These are phyloP conservation scores for Clarias laeviceps DNA, from an alignment of 2,797 vertebrate genomes.

Conservation along the genomic window DNA sequence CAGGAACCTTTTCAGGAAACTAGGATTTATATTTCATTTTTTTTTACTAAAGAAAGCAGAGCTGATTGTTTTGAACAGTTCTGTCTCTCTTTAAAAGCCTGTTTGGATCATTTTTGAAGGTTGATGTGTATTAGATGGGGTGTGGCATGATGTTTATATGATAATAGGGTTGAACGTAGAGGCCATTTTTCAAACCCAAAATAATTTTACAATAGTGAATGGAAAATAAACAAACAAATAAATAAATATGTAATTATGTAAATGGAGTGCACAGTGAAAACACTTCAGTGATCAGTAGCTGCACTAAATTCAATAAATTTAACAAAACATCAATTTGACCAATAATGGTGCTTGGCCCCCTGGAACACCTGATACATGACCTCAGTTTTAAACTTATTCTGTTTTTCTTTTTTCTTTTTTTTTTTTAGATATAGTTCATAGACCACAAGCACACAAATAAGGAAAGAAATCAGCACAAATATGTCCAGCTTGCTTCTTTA, in stretches of 20 bases:
- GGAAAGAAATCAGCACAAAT: neutral
- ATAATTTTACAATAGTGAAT: neutral
- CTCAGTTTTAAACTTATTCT: neutral
- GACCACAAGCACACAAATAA: neutral
- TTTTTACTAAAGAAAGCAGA: neutral
- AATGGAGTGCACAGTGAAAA: neutral
- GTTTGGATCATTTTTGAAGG: neutral
- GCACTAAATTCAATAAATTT: neutral
- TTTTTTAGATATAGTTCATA: neutral
- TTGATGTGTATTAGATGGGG: neutral
- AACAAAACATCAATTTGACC: neutral
- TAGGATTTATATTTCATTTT: neutral
- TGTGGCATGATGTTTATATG: neutral
- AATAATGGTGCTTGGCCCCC: neutral
- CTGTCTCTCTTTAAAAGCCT: neutral
- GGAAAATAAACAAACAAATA: neutral
- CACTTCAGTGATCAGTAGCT: neutral
- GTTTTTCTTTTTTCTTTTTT: neutral
- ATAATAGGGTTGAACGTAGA: neutral
- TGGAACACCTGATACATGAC: neutral
- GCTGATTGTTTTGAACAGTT: neutral
- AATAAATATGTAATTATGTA: neutral
- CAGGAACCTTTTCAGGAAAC: neutral
- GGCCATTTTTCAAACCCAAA: neutral
- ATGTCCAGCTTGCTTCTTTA: no score